phyloP scores from a whole-genome alignment of 2,113 vertebrate species.

The Antechinus flavipes region DNA sequence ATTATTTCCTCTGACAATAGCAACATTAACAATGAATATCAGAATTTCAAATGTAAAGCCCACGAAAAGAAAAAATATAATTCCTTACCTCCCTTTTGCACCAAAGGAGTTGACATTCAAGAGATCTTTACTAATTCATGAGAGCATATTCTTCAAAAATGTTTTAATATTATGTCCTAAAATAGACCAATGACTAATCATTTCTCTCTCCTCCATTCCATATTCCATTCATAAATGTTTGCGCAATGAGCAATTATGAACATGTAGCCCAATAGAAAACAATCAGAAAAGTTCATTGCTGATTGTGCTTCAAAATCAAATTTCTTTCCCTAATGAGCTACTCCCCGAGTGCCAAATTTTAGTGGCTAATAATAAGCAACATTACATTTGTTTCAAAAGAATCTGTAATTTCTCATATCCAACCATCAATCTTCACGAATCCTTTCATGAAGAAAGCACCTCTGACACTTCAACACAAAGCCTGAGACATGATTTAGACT shows the following conservation, averaged over 20 bases:
- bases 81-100: no score
- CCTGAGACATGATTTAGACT: not conserved
- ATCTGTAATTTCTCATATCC: slow-evolving; percentile 11
- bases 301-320: not conserved
- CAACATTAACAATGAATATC: no score
- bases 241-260: no score
- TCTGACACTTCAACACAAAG: slow-evolving; percentile 11
- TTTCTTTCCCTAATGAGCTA: not conserved
- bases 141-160: slow-evolving; percentile 26
- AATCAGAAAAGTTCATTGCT: no score
- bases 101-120: slow-evolving; percentile 14
- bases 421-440: not conserved
- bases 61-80: no score
- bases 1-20: not conserved
- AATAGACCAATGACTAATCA: not conserved
- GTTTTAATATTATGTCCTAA: slow-evolving; percentile 24
- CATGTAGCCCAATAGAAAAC: no score
- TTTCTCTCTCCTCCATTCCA: no score
- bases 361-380: not conserved
- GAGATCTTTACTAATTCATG: slow-evolving; percentile 20
- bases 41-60: no score
- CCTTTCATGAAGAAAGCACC: not conserved
- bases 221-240: not conserved
- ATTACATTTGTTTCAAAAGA: not conserved
- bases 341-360: not conserved